phyloP scores from a whole-genome alignment of 2,113 vertebrate genomes.

The Thermophis baileyi region DNA sequence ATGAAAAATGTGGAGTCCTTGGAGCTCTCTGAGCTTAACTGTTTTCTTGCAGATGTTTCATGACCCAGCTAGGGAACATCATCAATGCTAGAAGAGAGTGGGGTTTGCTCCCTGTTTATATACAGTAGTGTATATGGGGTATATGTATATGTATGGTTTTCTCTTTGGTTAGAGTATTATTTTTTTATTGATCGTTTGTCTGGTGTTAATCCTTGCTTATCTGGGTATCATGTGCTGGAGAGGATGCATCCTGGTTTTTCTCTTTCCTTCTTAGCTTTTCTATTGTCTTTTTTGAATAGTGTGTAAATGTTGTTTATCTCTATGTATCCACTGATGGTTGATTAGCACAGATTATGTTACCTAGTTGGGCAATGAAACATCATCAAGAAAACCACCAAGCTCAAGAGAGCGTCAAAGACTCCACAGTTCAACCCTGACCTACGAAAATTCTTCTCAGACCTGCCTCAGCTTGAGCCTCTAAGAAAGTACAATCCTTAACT shows the following conservation, averaged over 20 bases:
- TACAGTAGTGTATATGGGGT: no score
- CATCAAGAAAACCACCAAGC: no score
- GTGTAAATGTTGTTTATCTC: neutral
- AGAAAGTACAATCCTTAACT: neutral
- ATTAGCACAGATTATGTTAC: neutral
- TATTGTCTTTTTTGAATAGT: neutral
- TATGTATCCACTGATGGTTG: neutral
- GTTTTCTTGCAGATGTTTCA: neutral
- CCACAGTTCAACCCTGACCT: neutral
- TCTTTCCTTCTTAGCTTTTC: neutral
- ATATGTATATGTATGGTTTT: no score
- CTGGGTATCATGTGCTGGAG: neutral
- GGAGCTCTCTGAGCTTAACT: no score
- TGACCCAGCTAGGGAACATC: neutral
- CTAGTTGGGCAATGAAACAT: no score
- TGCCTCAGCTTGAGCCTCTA: neutral
- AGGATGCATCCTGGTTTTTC: neutral
- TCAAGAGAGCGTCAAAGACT: neutral
- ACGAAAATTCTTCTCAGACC: neutral
- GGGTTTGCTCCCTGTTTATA: neutral
- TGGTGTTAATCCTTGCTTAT: neutral
- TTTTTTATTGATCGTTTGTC: neutral
- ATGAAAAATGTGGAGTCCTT: neutral
- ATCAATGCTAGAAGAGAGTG: no score
- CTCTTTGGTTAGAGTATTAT: neutral